Percentiles rank a stretch among this genome's conserved stretches.
These are phyloP conservation scores for Yoshiicerus persimilis DNA, from an alignment of 1,140 invertebrate species.

Conservation along the genomic window DNA sequence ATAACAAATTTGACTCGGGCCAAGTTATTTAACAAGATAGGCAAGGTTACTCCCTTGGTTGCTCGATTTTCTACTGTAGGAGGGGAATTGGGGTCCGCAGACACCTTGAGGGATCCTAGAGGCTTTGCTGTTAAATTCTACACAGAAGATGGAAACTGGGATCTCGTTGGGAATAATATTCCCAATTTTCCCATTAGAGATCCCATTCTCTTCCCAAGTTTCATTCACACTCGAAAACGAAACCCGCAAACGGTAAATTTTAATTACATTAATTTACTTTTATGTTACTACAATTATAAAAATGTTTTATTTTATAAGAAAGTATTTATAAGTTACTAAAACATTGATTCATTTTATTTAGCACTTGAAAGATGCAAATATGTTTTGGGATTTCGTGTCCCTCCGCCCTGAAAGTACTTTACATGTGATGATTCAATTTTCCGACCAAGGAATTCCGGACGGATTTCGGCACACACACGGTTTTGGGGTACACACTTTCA, in stretches of 20 bases:
- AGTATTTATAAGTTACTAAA: no score
- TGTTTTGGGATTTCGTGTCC: constrained; percentile 95
- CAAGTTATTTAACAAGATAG: background rate
- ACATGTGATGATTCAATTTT: constrained; percentile 82
- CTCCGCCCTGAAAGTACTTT: constrained; percentile 85
- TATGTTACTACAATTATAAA: no score
- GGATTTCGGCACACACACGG: constrained; percentile 94
- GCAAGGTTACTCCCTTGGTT: constrained; percentile 17
- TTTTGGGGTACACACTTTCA: constrained; percentile 93
- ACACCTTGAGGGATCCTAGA: constrained; percentile 70
- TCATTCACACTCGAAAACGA: constrained; percentile 90
- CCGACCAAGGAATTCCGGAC: constrained; percentile 89
- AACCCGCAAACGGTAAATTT: constrained; percentile 74
- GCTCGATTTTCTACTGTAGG: constrained; percentile 65
- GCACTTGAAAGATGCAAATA: constrained; percentile 70
- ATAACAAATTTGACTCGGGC: constrained; percentile 27
- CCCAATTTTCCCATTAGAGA: constrained; percentile 96
- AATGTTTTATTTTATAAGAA: background rate
- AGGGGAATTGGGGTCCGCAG: constrained; percentile 63
- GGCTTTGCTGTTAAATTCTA: constrained; percentile 96
- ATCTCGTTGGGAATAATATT: constrained; percentile 93
- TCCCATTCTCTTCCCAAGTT: constrained; percentile 85
- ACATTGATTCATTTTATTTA: background rate
- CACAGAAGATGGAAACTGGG: constrained; percentile 95
- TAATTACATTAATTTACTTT: no score